A percentile compares a stretch with the other conserved stretches of the same genome.
phyloP scores from a whole-genome alignment of 2,113 vertebrate species.

The Paratilapia polleni region DNA sequence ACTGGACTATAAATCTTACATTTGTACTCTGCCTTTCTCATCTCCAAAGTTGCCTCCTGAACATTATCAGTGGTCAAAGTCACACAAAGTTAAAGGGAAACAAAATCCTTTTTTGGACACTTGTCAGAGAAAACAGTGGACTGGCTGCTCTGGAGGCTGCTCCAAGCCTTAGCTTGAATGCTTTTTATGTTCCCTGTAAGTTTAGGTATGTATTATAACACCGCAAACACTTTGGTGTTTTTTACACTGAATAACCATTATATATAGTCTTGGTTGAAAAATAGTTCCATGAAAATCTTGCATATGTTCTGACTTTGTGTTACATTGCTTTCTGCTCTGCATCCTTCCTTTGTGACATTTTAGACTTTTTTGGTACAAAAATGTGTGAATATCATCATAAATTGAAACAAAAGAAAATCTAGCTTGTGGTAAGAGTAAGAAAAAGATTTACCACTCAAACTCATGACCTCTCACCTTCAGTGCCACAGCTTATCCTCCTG shows the following conservation, averaged over 20 bases:
- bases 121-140: background rate
- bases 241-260: too few species aligned
- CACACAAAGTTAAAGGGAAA: background rate
- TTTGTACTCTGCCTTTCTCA: background rate
- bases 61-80: background rate
- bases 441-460: background rate
- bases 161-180: background rate
- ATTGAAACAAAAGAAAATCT: background rate
- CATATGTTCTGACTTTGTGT: background rate
- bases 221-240: too few species aligned
- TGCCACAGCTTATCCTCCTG: background rate
- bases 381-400: background rate
- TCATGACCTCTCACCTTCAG: background rate
- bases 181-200: background rate
- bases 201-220: too few species aligned
- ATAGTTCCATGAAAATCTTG: background rate
- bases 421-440: background rate
- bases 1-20: background rate
- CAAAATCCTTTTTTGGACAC: background rate
- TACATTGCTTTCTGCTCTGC: background rate
- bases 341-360: background rate
- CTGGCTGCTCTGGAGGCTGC: background rate
- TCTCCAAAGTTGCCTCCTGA: background rate
- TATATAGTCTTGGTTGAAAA: too few species aligned
- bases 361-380: background rate